Evolutionary conservation across 2,113 vertebrate genomes (phyloP), one percentile per base, ranked within the genome.

Genomic region (Barbus barbus): DNA sequence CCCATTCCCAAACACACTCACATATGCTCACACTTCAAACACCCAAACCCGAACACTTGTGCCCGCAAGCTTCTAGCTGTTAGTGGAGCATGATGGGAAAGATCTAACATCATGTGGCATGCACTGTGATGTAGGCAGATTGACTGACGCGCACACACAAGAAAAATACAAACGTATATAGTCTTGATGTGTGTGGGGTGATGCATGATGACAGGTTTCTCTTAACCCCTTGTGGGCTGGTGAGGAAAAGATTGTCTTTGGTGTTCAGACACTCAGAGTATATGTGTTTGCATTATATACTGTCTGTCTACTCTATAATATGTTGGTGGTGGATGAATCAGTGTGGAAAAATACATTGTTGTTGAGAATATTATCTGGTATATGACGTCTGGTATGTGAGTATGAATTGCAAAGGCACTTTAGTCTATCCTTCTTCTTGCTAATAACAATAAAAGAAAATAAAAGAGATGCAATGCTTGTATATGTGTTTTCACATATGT

Each of bases 151-250:
- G 75, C 82, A 41, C 61, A 63, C 46, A 48, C 41, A 58, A 73
- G 38, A 63, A 44, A 76, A 51, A 76, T 80, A 83, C 71, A 83
- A n/a, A 60, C 33, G 26, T 56, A 83, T 44, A 31, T 46, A 31
- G 22, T 24, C 58, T 33, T 65, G 38, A 80, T 48, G 38, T 65
- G 58, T 79, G 36, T 65, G 56, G 58, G 24, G 60, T 28, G 36
- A 63, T 79, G 36, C n/a, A 28, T 63, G 33, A 63, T 79, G 77
- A 79, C 77, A 79, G 77, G 36, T 63, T 61, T 79, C 77, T 44
- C 14, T 79, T 44, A 63, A 79, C 36, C 12, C 36, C 16, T 48
- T 41, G n/a, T 61, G 33, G 56, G 9, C 9, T 24, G 14, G n/a
- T 73, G 33, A 71, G 33, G 31, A 22, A 48, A 74, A 74, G 53